These are phyloP conservation scores for Sclerodermus sp. DNA, from an alignment of 2,888 invertebrate genomes.

Conservation along the genomic window DNA sequence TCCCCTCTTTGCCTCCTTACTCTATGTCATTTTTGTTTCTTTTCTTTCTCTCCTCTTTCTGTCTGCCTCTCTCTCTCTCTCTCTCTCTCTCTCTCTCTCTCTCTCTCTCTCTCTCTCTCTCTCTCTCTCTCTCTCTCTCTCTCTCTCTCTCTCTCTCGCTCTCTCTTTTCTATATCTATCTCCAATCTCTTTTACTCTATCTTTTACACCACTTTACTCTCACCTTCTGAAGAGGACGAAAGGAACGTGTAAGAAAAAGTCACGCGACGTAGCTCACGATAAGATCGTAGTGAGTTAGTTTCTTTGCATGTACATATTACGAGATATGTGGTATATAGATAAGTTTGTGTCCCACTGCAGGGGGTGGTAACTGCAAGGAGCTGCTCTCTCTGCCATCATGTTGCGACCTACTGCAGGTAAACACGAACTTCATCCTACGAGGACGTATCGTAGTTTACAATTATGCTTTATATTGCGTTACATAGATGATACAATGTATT, in stretches of 20 bases:
- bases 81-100: slow-evolving; percentile 12
- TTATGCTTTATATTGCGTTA: slow-evolving; percentile 52
- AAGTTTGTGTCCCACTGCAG: slow-evolving; percentile 59
- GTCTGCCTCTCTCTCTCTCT: slow-evolving; percentile 3
- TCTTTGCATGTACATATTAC: slow-evolving; percentile 43
- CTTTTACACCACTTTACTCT: slow-evolving; percentile 1
- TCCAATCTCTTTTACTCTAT: slow-evolving; percentile 10
- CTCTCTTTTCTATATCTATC: slow-evolving; percentile 15
- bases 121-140: too few species aligned
- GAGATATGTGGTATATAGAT: slow-evolving; percentile 57
- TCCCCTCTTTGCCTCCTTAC: too few species aligned
- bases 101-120: too few species aligned
- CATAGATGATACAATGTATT: slow-evolving; percentile 25
- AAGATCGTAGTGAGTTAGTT: slow-evolving; percentile 39
- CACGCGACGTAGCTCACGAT: slow-evolving; percentile 31
- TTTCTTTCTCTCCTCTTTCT: slow-evolving; percentile 18
- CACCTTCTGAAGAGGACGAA: slow-evolving; percentile 22
- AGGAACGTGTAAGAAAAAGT: slow-evolving; percentile 26
- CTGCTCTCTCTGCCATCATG: slow-evolving; percentile 56
- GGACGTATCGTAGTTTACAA: slow-evolving; percentile 54
- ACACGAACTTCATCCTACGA: slow-evolving; percentile 57
- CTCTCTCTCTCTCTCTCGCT: slow-evolving; percentile 3
- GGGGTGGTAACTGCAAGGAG: slow-evolving; percentile 59
- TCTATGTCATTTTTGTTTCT: slow-evolving; percentile 6
- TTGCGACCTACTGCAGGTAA: slow-evolving; percentile 58